A percentile compares a stretch with the other conserved stretches of the same genome.
phyloP scores from a whole-genome alignment of 2,113 vertebrate genomes.

The Riparia riparia region DNA sequence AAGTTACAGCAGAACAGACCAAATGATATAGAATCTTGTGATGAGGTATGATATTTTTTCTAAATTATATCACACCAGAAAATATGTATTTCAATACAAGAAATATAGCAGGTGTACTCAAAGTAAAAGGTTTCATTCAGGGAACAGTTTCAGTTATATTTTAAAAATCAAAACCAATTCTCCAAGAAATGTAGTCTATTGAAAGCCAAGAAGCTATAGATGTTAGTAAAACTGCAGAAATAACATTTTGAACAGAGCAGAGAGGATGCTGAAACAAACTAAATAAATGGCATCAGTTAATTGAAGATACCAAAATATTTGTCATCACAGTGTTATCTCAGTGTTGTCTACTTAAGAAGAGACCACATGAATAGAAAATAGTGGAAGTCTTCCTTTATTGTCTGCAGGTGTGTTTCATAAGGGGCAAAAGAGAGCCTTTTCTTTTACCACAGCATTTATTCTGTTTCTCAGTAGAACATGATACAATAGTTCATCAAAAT shows the following conservation, averaged over 20 bases:
- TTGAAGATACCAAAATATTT: not conserved
- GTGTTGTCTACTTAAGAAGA: not conserved
- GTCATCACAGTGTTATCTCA: not conserved
- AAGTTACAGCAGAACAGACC: not conserved
- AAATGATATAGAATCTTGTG: not conserved
- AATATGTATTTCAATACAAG: not conserved
- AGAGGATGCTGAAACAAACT: not conserved
- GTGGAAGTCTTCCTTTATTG: not conserved
- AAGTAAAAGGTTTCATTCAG: not conserved
- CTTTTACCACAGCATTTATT: not conserved
- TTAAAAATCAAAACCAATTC: not conserved
- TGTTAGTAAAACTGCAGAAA: not conserved
- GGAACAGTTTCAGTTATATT: not conserved
- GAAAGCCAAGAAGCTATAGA: not conserved
- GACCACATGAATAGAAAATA: not conserved
- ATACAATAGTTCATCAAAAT: not conserved
- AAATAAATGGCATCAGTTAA: not conserved
- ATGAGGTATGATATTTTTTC: not conserved
- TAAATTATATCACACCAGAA: not conserved
- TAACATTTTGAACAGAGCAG: accelerated
- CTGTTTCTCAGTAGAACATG: not conserved
- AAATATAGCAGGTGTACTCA: not conserved
- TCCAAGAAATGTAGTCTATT: not conserved
- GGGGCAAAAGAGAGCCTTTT: not conserved
- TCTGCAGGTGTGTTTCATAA: not conserved